Conservation (phyloP, 2,113 vertebrate species). For the Oophaga pumilio region DNA sequence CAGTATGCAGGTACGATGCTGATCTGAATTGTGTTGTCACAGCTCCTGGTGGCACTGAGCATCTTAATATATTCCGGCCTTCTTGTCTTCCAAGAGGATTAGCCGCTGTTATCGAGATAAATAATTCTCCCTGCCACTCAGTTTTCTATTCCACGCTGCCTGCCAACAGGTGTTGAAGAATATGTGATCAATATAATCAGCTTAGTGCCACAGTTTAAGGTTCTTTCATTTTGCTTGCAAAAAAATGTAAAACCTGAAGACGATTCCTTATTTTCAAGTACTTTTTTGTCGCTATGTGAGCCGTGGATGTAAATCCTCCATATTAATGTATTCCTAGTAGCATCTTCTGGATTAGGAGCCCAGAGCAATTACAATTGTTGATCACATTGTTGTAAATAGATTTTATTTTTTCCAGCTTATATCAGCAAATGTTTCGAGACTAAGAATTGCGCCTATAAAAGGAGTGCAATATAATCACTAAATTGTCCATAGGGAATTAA, state of each 20-base stretch:
- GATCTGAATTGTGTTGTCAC: conserved; percentile 38
- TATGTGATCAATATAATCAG: conserved; percentile 56
- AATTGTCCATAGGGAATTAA: conserved; percentile 45
- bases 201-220: conserved; percentile 48
- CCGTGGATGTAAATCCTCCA: conserved; percentile 33
- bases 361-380: conserved; percentile 23
- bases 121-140: conserved; percentile 50
- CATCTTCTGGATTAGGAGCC: conserved; percentile 47
- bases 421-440: conserved; percentile 38
- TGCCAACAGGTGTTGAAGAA: conserved; percentile 55
- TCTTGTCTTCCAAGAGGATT: conserved; percentile 51
- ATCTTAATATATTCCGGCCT: conserved; percentile 36
- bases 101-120: conserved; percentile 52
- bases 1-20: conserved; percentile 22
- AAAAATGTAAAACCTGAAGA: conserved; percentile 47
- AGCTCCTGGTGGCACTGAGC: conserved; percentile 12
- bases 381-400: conserved; percentile 40
- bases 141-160: conserved; percentile 11
- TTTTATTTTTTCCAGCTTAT: conserved; percentile 33
- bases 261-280: conserved; percentile 49
- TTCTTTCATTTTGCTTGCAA: conserved; percentile 43
- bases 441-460: conserved; percentile 42
- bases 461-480: conserved; percentile 49
- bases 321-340: conserved; percentile 44
- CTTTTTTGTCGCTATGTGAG: conserved; percentile 28